A percentile compares a stretch with the other conserved stretches of the same genome.
These are phyloP conservation scores for Artemisiospiza belli DNA, from an alignment of 2,113 vertebrate species.

Conservation along the genomic window DNA sequence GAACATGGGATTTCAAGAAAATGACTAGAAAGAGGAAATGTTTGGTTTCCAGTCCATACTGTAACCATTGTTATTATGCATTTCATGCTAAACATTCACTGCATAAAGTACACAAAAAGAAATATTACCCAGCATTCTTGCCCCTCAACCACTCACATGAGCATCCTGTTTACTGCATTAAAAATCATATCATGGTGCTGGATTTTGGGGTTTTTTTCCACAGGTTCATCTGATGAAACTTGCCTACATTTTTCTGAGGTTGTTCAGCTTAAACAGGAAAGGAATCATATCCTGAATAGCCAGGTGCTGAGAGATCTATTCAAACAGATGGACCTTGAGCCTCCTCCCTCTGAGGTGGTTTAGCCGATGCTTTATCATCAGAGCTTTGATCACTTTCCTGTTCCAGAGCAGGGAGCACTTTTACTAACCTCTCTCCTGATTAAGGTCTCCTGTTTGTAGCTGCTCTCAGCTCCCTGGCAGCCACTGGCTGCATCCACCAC, in stretches of 20 bases:
- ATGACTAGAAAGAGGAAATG: background rate
- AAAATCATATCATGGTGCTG: background rate
- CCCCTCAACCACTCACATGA: background rate
- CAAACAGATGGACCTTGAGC: background rate
- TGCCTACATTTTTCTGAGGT: background rate
- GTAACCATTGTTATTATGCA: background rate
- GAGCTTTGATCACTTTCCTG: background rate
- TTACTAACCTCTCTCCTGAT: background rate
- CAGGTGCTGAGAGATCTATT: background rate
- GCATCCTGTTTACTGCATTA: background rate
- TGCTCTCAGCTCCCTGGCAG: background rate
- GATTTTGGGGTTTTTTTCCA: background rate
- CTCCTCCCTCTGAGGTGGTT: background rate
- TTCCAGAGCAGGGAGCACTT: background rate
- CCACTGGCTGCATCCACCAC: background rate
- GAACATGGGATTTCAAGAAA: background rate
- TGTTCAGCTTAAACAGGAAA: conserved; percentile 1
- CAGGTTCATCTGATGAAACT: background rate
- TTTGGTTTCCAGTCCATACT: background rate
- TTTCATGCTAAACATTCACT: background rate
- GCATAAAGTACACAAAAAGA: background rate
- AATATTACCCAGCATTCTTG: background rate
- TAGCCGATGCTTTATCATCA: background rate
- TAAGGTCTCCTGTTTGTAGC: background rate
- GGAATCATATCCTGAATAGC: background rate